These are phyloP conservation scores for Pocillopora grandis DNA, from an alignment of 92 coral and sea anemone genomes.

Conservation along the genomic window DNA sequence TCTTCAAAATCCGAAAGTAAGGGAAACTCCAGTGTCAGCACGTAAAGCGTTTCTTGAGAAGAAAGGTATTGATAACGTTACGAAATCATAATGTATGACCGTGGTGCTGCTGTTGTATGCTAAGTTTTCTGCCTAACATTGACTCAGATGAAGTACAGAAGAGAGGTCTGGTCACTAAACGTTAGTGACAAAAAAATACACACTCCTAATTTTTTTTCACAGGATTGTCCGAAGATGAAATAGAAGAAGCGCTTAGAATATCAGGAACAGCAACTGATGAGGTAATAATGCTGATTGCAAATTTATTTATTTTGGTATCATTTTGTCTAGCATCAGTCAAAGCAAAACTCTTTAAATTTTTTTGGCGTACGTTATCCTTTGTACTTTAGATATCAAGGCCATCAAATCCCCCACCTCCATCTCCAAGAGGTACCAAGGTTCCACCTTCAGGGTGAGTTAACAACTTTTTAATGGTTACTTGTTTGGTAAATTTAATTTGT, in stretches of 20 bases:
- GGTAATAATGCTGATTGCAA: constrained; percentile 24
- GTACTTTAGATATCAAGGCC: constrained; percentile 31
- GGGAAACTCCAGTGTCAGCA: constrained; percentile 81
- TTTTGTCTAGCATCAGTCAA: neutral
- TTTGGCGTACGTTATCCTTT: neutral
- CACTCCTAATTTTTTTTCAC: neutral
- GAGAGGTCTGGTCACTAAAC: neutral
- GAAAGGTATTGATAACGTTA: constrained; percentile 65
- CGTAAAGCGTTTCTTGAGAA: constrained; percentile 82
- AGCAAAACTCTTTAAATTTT: neutral
- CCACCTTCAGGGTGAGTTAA: constrained; percentile 24
- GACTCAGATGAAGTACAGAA: too few species aligned
- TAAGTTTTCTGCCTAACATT: too few species aligned
- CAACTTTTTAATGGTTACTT: neutral
- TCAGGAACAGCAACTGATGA: constrained; percentile 85
- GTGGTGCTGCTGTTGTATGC: neutral
- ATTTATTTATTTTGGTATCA: neutral
- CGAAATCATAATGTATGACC: too few species aligned
- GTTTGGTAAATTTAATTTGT: neutral
- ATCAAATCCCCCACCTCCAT: constrained; percentile 22
- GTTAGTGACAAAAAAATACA: too few species aligned
- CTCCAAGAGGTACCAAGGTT: constrained; percentile 11
- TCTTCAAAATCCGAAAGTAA: constrained; percentile 87
- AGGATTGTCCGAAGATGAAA: constrained; percentile 88
- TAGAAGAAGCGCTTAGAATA: constrained; percentile 70